Percentiles rank a stretch among this genome's conserved stretches.
These are phyloP conservation scores for Anarsia innoxiella DNA, from an alignment of 2,888 invertebrate genomes.

Conservation along the genomic window DNA sequence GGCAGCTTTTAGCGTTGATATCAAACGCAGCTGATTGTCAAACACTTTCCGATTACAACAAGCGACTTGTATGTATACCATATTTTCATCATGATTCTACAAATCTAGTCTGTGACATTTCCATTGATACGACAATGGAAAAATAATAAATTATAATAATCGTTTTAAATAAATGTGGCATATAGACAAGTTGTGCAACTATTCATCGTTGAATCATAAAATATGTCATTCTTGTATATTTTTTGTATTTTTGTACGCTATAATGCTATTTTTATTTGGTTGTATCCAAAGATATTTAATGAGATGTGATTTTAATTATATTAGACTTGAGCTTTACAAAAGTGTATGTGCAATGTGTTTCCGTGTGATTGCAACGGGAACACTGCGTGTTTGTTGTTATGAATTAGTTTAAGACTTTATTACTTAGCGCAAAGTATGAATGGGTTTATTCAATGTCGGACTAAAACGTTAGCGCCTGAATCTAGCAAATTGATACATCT, in stretches of 20 bases:
- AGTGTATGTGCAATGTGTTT: slow-evolving; percentile 60
- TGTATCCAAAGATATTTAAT: slow-evolving; percentile 73
- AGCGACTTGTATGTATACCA: slow-evolving; percentile 23
- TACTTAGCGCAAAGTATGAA: slow-evolving; percentile 23
- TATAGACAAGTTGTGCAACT: slow-evolving; percentile 26
- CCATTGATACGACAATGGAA: slow-evolving; percentile 20
- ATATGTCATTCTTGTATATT: slow-evolving; percentile 59
- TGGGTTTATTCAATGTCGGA: slow-evolving; percentile 18
- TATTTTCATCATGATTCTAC: slow-evolving; percentile 17
- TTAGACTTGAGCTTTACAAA: slow-evolving; percentile 66
- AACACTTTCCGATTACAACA: too few relatives aligned
- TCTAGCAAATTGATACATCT: slow-evolving; percentile 12
- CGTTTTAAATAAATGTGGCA: slow-evolving; percentile 19
- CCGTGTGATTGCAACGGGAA: slow-evolving; percentile 34
- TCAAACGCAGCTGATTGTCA: too few relatives aligned
- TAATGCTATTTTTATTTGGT: slow-evolving; percentile 60
- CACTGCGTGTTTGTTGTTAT: slow-evolving; percentile 46
- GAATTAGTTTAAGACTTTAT: slow-evolving; percentile 36
- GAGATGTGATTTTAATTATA: slow-evolving; percentile 69
- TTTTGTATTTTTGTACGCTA: slow-evolving; percentile 71
- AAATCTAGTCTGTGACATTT: slow-evolving; percentile 35
- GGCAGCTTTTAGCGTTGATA: too few relatives aligned
- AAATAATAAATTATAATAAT: slow-evolving; percentile 11
- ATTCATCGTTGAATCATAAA: slow-evolving; percentile 30
- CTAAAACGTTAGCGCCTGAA: background rate